Evolutionary conservation across 2,888 invertebrate species (phyloP).

Genomic region (Noctua pronuba): DNA sequence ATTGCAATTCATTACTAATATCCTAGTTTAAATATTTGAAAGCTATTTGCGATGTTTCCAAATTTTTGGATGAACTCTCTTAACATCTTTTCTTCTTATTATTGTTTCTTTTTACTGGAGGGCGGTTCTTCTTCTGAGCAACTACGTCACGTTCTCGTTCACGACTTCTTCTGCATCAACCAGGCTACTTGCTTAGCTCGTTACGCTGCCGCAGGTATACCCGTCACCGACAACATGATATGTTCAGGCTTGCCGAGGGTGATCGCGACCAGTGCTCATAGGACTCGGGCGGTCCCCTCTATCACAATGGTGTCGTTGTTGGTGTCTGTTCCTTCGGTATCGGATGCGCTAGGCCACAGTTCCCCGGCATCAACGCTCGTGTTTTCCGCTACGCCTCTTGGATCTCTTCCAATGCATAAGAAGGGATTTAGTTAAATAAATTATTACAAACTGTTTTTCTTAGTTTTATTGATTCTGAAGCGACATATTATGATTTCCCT

Average conservation of each 20-base stretch:
- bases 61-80: no score
- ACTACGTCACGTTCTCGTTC: constrained; percentile 74
- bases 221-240: constrained; percentile 70
- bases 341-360: no score
- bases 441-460: neutral
- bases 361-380: no score
- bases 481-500: no score
- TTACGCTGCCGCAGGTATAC: constrained; percentile 50
- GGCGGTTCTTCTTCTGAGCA: constrained; percentile 71
- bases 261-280: constrained; percentile 80
- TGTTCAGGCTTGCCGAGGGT: constrained; percentile 73
- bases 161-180: constrained; percentile 74
- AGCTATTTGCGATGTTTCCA: no score
- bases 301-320: constrained; percentile 71
- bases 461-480: neutral
- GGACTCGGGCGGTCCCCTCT: constrained; percentile 79
- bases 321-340: no score
- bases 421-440: no score
- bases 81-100: no score
- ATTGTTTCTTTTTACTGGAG: neutral
- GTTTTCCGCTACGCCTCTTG: no score
- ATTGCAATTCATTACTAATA: no score
- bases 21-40: no score
- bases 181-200: constrained; percentile 67
- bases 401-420: no score